These are phyloP conservation scores for Drosophila nebulosa DNA, from an alignment of 1,140 invertebrate genomes.

Conservation along the genomic window DNA sequence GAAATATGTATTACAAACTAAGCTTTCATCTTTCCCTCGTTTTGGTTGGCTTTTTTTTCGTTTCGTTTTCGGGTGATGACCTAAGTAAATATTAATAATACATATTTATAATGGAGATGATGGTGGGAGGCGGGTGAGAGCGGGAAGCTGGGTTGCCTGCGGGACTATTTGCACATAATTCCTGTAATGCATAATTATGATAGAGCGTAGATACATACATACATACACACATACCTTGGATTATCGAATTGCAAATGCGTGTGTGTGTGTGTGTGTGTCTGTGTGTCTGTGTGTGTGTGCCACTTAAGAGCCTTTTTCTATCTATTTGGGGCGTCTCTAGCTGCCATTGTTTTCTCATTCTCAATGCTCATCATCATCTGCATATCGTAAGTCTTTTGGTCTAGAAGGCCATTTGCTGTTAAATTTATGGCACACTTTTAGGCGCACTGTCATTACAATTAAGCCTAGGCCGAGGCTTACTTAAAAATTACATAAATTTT, in stretches of 20 bases:
- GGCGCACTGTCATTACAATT: conserved; percentile 75
- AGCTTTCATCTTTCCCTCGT: conserved; percentile 60
- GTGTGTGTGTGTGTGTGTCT: background rate
- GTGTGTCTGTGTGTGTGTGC: background rate
- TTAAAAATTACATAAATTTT: conserved; percentile 78
- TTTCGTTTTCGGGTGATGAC: conserved; percentile 24
- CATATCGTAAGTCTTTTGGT: conserved; percentile 27
- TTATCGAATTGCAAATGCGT: conserved; percentile 33
- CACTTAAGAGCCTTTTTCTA: conserved; percentile 9
- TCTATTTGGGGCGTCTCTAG: background rate
- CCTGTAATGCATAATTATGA: conserved; percentile 68
- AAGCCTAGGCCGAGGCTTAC: conserved; percentile 63
- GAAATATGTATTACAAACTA: conserved; percentile 56
- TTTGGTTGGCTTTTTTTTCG: background rate
- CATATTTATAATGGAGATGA: conserved; percentile 69
- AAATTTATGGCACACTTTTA: conserved; percentile 74
- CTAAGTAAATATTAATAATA: conserved; percentile 81
- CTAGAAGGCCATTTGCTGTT: conserved; percentile 29
- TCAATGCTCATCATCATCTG: background rate
- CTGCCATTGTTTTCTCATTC: background rate
- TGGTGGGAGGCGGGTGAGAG: background rate
- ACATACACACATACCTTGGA: conserved; percentile 10
- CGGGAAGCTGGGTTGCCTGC: conserved; percentile 23
- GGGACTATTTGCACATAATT: conserved; percentile 74
- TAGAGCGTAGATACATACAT: background rate